Conservation (phyloP, 2,113 vertebrate genomes). For the Nannobrachium achirus region DNA sequence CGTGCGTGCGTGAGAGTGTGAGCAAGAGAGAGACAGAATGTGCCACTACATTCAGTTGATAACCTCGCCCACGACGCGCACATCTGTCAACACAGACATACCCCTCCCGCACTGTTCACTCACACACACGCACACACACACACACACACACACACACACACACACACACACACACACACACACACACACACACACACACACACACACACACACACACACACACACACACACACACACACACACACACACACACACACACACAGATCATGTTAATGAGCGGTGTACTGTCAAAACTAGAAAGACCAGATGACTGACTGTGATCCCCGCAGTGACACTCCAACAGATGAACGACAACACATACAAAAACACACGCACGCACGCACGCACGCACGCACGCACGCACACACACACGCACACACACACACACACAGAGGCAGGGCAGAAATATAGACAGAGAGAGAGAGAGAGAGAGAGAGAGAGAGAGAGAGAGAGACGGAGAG, state of each 20-base stretch:
- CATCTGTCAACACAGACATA: conserved; percentile 41
- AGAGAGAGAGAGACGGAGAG: neutral
- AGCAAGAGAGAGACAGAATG: no score
- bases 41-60: neutral
- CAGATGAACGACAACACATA: neutral
- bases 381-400: neutral
- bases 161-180: conserved; percentile 7
- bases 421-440: neutral
- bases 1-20: conserved; percentile 28
- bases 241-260: conserved; percentile 5
- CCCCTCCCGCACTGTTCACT: neutral
- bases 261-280: conserved; percentile 2
- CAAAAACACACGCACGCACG: neutral
- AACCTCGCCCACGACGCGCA: conserved; percentile 26
- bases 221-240: conserved; percentile 7
- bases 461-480: neutral
- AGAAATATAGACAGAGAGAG: neutral
- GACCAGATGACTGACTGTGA: conserved; percentile 15
- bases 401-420: neutral
- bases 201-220: conserved; percentile 8
- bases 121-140: neutral
- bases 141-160: conserved; percentile 9
- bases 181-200: conserved; percentile 5
- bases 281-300: neutral
- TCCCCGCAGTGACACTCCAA: conserved; percentile 6